These are phyloP conservation scores for Apogon hyalosoma DNA, from an alignment of 2,797 vertebrate species.

Conservation along the genomic window DNA sequence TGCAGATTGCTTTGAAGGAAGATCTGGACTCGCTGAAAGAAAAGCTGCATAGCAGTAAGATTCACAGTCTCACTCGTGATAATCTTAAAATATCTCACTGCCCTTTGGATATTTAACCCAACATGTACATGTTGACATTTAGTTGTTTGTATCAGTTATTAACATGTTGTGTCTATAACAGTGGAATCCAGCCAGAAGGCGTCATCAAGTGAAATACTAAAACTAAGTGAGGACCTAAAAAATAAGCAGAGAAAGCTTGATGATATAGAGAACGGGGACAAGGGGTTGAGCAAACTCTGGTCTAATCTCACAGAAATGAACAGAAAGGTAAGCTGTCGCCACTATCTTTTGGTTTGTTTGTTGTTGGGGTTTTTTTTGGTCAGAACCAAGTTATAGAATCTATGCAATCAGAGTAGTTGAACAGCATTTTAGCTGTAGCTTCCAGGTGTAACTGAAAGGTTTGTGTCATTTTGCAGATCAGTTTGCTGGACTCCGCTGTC, in stretches of 20 bases:
- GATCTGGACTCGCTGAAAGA: constrained; percentile 95
- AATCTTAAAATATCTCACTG: constrained; percentile 7
- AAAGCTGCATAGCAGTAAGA: constrained; percentile 93
- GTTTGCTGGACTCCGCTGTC: constrained; percentile 89
- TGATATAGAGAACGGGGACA: constrained; percentile 90
- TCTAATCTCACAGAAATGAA: constrained; percentile 95
- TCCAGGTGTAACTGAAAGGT: neutral
- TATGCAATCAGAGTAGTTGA: neutral
- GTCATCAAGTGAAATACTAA: constrained; percentile 93
- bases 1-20: constrained; percentile 97
- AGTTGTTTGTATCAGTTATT: constrained; percentile 26
- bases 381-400: too few species aligned
- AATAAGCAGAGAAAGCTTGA: constrained; percentile 89
- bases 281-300: constrained; percentile 92
- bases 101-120: constrained; percentile 1
- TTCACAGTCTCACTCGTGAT: constrained; percentile 2
- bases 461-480: constrained; percentile 83
- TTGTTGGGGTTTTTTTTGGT: too few species aligned
- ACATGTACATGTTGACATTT: neutral
- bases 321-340: constrained; percentile 87
- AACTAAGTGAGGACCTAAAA: constrained; percentile 94
- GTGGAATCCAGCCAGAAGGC: constrained; percentile 96
- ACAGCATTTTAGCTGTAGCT: neutral
- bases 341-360: neutral
- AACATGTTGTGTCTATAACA: constrained; percentile 66